These are phyloP conservation scores for Oryzias curvinotus DNA, from an alignment of 2,113 vertebrate genomes.

Conservation along the genomic window DNA sequence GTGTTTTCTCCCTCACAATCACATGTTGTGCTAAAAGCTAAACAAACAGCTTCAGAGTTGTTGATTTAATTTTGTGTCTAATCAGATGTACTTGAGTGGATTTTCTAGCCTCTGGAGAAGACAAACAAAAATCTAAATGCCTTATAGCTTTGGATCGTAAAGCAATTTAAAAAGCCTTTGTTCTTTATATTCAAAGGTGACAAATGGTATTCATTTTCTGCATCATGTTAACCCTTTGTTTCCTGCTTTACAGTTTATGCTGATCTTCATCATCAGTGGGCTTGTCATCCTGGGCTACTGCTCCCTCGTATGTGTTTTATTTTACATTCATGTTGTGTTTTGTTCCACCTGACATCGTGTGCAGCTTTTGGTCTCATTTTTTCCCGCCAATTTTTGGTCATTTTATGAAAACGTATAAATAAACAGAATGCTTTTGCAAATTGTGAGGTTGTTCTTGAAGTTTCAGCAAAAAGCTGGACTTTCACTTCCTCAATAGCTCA, in stretches of 20 bases:
- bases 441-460: slow-evolving; percentile 1
- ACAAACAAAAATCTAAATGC: no score
- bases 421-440: slow-evolving; percentile 3
- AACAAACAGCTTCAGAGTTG: neutral
- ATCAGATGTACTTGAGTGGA: neutral
- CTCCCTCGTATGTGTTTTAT: slow-evolving; percentile 81
- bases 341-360: neutral
- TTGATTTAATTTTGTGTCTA: neutral
- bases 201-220: no score
- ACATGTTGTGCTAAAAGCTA: neutral
- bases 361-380: neutral
- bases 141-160: neutral
- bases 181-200: slow-evolving; percentile 1
- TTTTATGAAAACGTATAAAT: no score
- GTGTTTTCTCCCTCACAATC: neutral
- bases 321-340: slow-evolving; percentile 1
- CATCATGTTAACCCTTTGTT: neutral
- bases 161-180: neutral
- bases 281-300: slow-evolving; percentile 95
- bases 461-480: slow-evolving; percentile 9
- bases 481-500: slow-evolving; percentile 50
- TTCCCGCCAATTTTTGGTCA: neutral
- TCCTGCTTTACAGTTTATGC: slow-evolving; percentile 82
- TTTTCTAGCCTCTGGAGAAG: no score
- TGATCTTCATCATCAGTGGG: slow-evolving; percentile 94